phyloP scores from a whole-genome alignment of 2,888 invertebrate species.

The Beris chalybata region DNA sequence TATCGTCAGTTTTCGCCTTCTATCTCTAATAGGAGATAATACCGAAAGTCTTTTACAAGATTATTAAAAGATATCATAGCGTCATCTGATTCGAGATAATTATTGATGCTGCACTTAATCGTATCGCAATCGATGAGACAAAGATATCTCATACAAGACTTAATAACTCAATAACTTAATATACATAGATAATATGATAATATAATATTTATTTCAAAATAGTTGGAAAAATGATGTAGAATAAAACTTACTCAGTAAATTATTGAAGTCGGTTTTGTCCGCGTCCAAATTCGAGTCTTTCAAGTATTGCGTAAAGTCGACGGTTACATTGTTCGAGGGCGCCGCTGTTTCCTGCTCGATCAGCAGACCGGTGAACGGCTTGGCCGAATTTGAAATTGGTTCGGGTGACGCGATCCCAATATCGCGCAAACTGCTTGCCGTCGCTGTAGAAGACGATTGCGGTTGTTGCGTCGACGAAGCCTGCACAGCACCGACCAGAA shows the following conservation, averaged over 20 bases:
- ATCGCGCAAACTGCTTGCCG: constrained; percentile 33
- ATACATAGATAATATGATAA: too few relatives aligned
- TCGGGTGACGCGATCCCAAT: constrained; percentile 41
- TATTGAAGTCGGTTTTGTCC: constrained; percentile 46
- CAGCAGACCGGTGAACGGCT: neutral
- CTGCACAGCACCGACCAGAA: constrained; percentile 39
- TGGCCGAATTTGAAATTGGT: constrained; percentile 57
- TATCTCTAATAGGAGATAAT: too few relatives aligned
- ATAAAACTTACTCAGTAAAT: constrained; percentile 47
- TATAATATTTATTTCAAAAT: too few relatives aligned
- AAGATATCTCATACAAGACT: too few relatives aligned
- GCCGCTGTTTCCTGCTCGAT: neutral
- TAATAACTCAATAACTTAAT: too few relatives aligned
- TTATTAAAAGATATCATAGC: too few relatives aligned
- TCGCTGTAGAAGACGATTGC: constrained; percentile 1
- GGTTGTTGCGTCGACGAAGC: neutral
- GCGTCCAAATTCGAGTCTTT: constrained; percentile 54
- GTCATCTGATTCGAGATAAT: too few relatives aligned
- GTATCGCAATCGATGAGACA: too few relatives aligned
- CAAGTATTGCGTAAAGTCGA: constrained; percentile 56
- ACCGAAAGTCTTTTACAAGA: too few relatives aligned
- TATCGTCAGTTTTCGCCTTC: too few relatives aligned
- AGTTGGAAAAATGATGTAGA: too few relatives aligned
- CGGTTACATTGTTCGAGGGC: constrained; percentile 32
- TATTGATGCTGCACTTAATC: too few relatives aligned